Evolutionary conservation across 2,797 vertebrate genomes (phyloP).

Genomic region (Orientallactaga sibirica): DNA sequence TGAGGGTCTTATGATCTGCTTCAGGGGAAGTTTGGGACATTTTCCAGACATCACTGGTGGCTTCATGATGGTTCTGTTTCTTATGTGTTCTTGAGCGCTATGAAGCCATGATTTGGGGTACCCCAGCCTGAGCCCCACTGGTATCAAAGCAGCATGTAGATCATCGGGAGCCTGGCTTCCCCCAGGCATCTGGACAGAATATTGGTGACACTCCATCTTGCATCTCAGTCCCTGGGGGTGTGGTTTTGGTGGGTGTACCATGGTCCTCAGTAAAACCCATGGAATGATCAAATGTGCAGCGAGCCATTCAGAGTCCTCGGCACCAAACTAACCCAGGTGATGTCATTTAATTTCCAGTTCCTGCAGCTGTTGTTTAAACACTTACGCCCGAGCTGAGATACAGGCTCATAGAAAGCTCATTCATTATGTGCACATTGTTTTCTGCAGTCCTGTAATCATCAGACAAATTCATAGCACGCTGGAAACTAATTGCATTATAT

Average conservation of each 20-base stretch:
- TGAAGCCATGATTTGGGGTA: background rate
- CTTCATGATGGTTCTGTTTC: background rate
- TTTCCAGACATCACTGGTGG: background rate
- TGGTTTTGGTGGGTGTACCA: rapidly evolving
- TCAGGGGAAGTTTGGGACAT: background rate
- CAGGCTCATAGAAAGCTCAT: background rate
- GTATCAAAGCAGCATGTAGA: rapidly evolving
- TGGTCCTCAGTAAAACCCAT: rapidly evolving
- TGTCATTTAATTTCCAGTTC: background rate
- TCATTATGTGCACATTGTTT: background rate
- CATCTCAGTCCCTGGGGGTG: rapidly evolving
- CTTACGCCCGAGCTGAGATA: background rate
- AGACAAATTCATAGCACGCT: background rate
- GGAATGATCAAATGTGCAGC: rapidly evolving
- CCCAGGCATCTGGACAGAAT: rapidly evolving
- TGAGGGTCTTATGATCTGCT: background rate
- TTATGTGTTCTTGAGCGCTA: background rate
- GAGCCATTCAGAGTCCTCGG: background rate
- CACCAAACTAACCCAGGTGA: background rate
- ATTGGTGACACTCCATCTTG: background rate
- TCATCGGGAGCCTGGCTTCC: background rate
- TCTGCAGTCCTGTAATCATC: background rate
- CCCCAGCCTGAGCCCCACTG: background rate
- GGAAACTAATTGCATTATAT: background rate
- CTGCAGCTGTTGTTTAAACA: background rate